These are phyloP conservation scores for Cebidichthys violaceus DNA, from an alignment of 2,113 vertebrate genomes.

Conservation along the genomic window DNA sequence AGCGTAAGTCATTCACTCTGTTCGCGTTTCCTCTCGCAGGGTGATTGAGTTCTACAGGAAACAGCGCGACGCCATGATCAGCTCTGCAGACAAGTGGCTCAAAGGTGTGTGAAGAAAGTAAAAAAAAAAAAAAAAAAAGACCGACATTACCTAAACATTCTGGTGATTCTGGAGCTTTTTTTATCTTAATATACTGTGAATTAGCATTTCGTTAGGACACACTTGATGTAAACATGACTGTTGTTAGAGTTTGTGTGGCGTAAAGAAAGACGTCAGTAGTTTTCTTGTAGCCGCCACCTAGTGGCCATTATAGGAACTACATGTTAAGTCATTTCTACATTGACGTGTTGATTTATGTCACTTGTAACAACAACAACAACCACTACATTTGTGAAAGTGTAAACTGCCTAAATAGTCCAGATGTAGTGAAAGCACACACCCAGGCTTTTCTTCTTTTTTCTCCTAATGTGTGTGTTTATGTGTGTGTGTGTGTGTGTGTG, in stretches of 20 bases:
- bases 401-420: neutral
- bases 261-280: neutral
- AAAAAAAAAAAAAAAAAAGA: neutral
- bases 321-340: neutral
- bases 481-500: conserved; percentile 15
- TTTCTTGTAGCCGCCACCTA: neutral
- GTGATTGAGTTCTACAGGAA: conserved; percentile 90
- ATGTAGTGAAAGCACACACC: neutral
- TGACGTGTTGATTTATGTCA: neutral
- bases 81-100: conserved; percentile 93
- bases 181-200: neutral
- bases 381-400: neutral
- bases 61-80: conserved; percentile 90
- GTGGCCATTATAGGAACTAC: neutral
- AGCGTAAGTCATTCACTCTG: neutral
- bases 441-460: neutral
- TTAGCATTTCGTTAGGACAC: no score
- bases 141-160: neutral
- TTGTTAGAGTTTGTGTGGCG: no score
- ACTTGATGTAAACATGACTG: neutral
- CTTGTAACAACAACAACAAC: neutral
- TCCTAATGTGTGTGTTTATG: conserved; percentile 13
- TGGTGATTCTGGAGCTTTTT: neutral
- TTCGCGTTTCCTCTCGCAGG: conserved; percentile 76
- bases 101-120: conserved; percentile 84